Percentiles rank a stretch among this genome's conserved stretches.
phyloP scores from a whole-genome alignment of 2,888 invertebrate species.

The Microchrysa polita region DNA sequence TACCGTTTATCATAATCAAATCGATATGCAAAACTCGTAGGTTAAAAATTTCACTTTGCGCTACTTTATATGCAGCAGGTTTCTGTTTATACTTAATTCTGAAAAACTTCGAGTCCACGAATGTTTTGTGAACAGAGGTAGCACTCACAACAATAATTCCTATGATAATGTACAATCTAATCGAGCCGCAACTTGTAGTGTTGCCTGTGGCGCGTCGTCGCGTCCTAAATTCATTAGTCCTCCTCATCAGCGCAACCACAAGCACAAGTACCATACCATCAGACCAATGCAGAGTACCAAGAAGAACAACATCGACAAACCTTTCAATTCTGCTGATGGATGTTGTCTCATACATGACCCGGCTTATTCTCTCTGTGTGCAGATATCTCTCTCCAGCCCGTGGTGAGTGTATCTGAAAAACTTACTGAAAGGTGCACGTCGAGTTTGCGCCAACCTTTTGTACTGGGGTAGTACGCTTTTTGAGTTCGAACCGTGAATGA shows the following conservation, averaged over 20 bases:
- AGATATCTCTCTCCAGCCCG: not conserved
- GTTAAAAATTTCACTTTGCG: slow-evolving; percentile 13
- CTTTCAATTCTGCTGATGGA: not conserved
- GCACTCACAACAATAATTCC: not conserved
- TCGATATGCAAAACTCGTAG: slow-evolving; percentile 18
- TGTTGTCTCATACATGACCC: not conserved
- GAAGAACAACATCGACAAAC: not conserved
- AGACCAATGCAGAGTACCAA: too few relatives aligned
- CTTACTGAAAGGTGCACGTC: slow-evolving; percentile 35
- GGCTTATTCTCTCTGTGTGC: not conserved
- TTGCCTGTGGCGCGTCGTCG: too few relatives aligned
- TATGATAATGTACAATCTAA: not conserved
- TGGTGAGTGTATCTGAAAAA: not conserved
- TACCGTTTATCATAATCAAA: not conserved
- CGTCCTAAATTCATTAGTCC: too few relatives aligned
- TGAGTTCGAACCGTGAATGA: slow-evolving; percentile 28
- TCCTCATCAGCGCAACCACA: too few relatives aligned
- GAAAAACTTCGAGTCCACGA: slow-evolving; percentile 6
- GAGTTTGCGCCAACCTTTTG: slow-evolving; percentile 31
- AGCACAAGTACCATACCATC: too few relatives aligned
- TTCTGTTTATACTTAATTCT: slow-evolving; percentile 12
- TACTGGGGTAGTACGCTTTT: slow-evolving; percentile 19
- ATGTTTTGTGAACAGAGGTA: not conserved
- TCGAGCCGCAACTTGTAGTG: too few relatives aligned
- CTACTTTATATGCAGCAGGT: slow-evolving; percentile 3